Conservation (phyloP, 2,113 vertebrate genomes). For the Prunella himalayana region DNA sequence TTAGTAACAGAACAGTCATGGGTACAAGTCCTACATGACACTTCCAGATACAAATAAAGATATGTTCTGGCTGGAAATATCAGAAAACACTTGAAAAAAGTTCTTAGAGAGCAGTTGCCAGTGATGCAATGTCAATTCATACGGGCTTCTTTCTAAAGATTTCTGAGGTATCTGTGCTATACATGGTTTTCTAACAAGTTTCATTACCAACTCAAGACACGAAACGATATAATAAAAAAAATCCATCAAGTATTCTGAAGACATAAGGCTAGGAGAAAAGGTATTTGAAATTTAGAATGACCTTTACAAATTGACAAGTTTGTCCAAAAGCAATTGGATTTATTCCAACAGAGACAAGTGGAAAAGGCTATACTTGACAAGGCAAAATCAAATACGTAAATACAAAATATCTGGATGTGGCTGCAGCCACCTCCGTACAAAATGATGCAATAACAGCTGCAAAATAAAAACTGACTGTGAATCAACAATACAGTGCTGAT, state of each 20-base stretch:
- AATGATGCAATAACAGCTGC: not conserved
- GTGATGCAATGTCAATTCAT: not conserved
- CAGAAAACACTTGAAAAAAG: not conserved
- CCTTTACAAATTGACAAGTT: not conserved
- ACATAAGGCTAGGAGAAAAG: not conserved
- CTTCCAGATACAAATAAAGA: not conserved
- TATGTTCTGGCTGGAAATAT: not conserved
- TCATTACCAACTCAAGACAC: not conserved
- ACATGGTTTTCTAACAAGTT: not conserved
- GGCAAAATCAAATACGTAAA: not conserved
- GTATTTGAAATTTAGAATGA: not conserved
- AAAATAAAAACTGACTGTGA: not conserved
- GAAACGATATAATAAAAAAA: not conserved
- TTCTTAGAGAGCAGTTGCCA: not conserved
- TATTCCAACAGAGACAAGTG: not conserved
- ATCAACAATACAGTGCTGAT: not conserved
- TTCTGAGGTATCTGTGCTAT: not conserved
- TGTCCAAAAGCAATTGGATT: not conserved
- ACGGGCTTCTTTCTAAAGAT: not conserved
- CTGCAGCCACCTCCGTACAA: not conserved
- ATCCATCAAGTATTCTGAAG: not conserved
- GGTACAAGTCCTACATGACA: not conserved
- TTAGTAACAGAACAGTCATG: not conserved
- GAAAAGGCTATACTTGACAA: not conserved
- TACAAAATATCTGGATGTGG: not conserved